Percentiles rank a stretch among this genome's conserved stretches.
phyloP scores from a whole-genome alignment of 2,113 vertebrate species.

The Daphoenositta chrysoptera region DNA sequence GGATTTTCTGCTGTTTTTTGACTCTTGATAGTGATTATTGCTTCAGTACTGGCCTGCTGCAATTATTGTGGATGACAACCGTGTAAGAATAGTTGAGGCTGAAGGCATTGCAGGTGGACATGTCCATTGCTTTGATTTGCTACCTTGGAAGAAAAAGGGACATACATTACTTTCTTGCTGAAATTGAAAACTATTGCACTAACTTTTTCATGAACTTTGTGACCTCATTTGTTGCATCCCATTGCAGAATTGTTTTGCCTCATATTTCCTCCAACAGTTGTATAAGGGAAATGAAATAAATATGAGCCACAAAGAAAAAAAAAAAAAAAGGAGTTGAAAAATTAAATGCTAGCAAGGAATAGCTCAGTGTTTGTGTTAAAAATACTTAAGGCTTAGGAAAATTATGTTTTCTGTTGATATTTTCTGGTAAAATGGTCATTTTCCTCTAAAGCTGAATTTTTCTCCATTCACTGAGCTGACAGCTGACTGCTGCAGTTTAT shows the following conservation, averaged over 20 bases:
- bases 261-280: neutral
- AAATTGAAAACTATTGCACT: neutral
- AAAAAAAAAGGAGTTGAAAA: neutral
- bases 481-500: neutral
- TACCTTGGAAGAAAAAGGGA: neutral
- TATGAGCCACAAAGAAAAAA: neutral
- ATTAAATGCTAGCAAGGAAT: neutral
- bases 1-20: neutral
- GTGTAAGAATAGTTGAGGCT: neutral
- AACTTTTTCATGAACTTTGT: constrained; percentile 23
- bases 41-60: neutral
- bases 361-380: neutral
- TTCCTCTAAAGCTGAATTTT: neutral
- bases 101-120: neutral
- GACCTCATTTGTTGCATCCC: constrained; percentile 11
- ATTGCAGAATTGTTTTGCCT: neutral
- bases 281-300: neutral
- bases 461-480: neutral
- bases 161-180: neutral
- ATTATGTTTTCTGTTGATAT: neutral
- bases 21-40: neutral
- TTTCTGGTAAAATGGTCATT: neutral
- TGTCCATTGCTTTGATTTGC: neutral
- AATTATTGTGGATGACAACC: neutral
- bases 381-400: neutral